Base-by-base conservation (phyloP, 1,140 invertebrate species). In the Drosophila sechellia region DNA sequence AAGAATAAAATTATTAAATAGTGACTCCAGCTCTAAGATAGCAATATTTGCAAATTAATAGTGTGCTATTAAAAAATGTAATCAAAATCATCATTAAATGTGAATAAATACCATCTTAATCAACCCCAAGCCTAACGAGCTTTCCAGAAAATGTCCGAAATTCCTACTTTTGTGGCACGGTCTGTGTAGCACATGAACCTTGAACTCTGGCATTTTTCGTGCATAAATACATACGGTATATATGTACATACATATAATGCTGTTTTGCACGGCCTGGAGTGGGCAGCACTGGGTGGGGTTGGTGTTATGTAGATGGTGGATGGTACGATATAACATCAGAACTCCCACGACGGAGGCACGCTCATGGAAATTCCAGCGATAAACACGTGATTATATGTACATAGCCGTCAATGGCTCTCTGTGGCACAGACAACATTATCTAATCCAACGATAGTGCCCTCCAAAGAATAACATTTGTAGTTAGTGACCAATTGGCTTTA, bases 331-430 rank as follows among this genome's bases (percentile, higher is more conserved):
- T 42, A 61, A 42, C 54, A 39, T 15, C 40, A 56, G 22, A 65
- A 77, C 78, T 66, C 81, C 69, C 81, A 86, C 65, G 45, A 45
- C 50, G 46, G 40, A 61, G 83, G 55, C 84, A 86, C 84, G 84
- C 83, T 84, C 83, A 73, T 79, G 52, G 45, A 72, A 79, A 85
- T 89, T 76, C 84, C 79, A 77, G 53, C 46, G 79, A 87, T 87
- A 83, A 89, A 83, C 83, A 87, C 84, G 83, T 87, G 83, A 89
- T 89, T 87, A 54, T 77, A 72, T 86, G 83, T 86, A 79, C 75
- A 79, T 64, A 64, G 63, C 70, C 66, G 49, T 43, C 54, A 61
- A 70, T 80, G 54, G 65, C 15, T 77, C 53, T 65, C 22, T 12
- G 31, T 48, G 52, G 31, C 46, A 73, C 46, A 37, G 20, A 60